Conservation (phyloP, 2,113 vertebrate species). For the Syngnathus floridae region DNA sequence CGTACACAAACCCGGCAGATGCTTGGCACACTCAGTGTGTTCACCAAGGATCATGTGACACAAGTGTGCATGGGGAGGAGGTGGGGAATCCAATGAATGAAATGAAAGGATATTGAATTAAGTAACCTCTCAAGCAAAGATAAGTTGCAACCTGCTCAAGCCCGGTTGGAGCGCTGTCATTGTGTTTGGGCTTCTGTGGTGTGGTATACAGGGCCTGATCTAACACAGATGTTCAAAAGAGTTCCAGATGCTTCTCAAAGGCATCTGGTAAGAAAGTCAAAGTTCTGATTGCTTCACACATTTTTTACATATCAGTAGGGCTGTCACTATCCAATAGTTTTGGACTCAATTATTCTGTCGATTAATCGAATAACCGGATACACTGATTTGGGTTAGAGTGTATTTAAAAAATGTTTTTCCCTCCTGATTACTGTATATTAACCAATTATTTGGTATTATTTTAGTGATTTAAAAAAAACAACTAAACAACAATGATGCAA, state of each 20-base stretch:
- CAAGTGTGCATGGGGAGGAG: slow-evolving; percentile 9
- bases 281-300: slow-evolving; percentile 12
- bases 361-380: no score
- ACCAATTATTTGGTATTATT: no score
- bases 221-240: slow-evolving; percentile 57
- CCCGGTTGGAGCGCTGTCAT: slow-evolving; percentile 14
- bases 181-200: slow-evolving; percentile 23
- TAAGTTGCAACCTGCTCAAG: slow-evolving; percentile 30
- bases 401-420: no score
- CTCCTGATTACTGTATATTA: no score
- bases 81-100: slow-evolving; percentile 21
- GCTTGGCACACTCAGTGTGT: slow-evolving; percentile 31
- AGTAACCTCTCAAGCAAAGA: slow-evolving; percentile 43
- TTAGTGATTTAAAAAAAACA: no score
- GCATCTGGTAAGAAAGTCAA: slow-evolving; percentile 39
- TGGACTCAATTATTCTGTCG: no score
- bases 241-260: slow-evolving; percentile 60
- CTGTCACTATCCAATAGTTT: neutral
- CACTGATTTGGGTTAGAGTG: no score
- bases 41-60: slow-evolving; percentile 43
- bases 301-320: slow-evolving; percentile 13
- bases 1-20: slow-evolving; percentile 64
- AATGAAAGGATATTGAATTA: slow-evolving; percentile 41
- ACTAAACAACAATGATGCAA: no score
- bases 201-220: slow-evolving; percentile 42